Evolutionary conservation across 2,113 vertebrate genomes (phyloP).

Genomic region (Brachypteracias leptosomus): DNA sequence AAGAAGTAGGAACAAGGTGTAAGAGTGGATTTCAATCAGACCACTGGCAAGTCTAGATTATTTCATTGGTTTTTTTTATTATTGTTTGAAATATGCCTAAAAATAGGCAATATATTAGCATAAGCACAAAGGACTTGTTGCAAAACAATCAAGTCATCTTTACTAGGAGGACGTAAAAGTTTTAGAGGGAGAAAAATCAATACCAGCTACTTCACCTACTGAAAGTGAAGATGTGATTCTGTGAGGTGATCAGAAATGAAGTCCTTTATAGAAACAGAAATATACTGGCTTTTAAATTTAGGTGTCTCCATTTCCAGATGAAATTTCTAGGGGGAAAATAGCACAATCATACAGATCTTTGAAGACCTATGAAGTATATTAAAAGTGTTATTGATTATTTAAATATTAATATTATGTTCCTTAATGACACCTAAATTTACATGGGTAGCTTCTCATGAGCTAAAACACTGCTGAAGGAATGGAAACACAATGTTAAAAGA

Average conservation of each 20-base stretch:
- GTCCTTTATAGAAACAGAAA: background rate
- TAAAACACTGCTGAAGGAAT: background rate
- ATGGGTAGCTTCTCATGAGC: background rate
- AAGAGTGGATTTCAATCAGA: slow-evolving; percentile 8
- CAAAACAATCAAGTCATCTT: background rate
- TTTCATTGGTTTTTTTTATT: background rate
- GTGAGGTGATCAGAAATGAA: background rate
- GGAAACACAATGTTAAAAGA: background rate
- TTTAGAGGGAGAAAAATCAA: background rate
- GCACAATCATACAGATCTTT: background rate
- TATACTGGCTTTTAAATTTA: background rate
- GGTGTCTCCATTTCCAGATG: background rate
- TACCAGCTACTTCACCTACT: background rate
- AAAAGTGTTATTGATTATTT: background rate
- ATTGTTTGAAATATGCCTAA: background rate
- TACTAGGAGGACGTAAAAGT: background rate
- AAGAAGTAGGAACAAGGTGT: background rate
- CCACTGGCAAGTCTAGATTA: background rate
- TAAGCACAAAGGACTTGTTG: background rate
- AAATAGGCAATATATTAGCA: background rate
- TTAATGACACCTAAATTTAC: background rate
- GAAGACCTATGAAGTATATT: background rate
- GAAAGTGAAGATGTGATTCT: background rate
- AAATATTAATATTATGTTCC: background rate
- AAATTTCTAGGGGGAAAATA: background rate